These are phyloP conservation scores for Aphodius granarius DNA, from an alignment of 2,888 invertebrate species.

Conservation along the genomic window DNA sequence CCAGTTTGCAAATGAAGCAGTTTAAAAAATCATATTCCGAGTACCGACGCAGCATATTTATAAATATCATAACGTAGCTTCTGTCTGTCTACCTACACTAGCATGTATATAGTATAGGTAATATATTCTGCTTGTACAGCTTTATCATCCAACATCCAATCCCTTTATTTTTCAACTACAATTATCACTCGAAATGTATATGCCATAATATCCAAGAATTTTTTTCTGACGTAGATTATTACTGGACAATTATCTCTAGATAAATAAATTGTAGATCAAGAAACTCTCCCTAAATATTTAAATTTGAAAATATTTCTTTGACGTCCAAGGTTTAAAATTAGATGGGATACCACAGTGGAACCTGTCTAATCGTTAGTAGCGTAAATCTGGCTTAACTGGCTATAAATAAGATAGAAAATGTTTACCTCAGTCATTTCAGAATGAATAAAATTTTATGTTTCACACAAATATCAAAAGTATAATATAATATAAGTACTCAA, in stretches of 20 bases:
- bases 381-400: neutral
- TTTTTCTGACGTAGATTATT: neutral
- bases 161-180: neutral
- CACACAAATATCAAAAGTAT: too few relatives aligned
- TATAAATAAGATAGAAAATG: neutral
- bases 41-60: neutral
- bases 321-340: neutral
- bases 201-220: neutral
- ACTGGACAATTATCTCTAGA: neutral
- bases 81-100: too few relatives aligned
- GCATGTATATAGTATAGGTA: too few relatives aligned
- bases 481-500: too few relatives aligned
- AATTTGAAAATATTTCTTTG: neutral
- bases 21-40: neutral
- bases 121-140: too few relatives aligned
- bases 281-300: neutral
- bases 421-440: neutral
- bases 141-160: too few relatives aligned
- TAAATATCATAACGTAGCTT: neutral
- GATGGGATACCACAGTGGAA: neutral
- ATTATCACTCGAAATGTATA: neutral
- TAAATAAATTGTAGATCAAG: neutral
- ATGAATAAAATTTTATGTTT: too few relatives aligned
- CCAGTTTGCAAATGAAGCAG: neutral
- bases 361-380: neutral